Conservation (phyloP, 2,113 vertebrate species). For the Dunckerocampus dactyliophorus region DNA sequence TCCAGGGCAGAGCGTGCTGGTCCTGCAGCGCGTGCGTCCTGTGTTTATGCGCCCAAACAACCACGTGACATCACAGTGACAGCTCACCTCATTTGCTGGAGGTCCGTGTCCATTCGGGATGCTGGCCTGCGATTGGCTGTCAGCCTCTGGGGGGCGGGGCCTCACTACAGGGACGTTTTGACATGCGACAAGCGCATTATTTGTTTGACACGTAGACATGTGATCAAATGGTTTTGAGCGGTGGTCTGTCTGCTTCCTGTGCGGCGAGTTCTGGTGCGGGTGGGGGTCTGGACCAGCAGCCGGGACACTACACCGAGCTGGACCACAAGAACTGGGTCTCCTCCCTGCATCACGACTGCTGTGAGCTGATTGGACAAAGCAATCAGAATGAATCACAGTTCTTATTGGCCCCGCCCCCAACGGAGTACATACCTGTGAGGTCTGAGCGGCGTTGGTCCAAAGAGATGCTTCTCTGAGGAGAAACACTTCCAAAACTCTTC, state of each 20-base stretch:
- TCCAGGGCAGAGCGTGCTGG: conserved; percentile 15
- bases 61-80: neutral
- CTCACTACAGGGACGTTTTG: conserved; percentile 26
- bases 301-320: conserved; percentile 8
- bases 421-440: conserved; percentile 23
- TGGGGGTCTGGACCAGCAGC: conserved; percentile 17
- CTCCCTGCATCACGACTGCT: conserved; percentile 26
- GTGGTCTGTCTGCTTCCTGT: no score
- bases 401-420: neutral
- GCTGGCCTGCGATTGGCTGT: conserved; percentile 33
- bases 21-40: neutral
- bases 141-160: conserved; percentile 10
- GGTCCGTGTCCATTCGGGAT: conserved; percentile 7
- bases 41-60: neutral
- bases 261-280: neutral
- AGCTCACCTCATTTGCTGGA: conserved; percentile 2
- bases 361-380: conserved; percentile 30
- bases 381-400: neutral
- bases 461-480: conserved; percentile 25
- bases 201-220: no score
- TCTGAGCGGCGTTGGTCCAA: conserved; percentile 26
- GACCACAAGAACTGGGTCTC: neutral
- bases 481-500: conserved; percentile 39
- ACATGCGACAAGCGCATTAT: no score
- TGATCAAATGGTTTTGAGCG: no score